A percentile compares a stretch with the other conserved stretches of the same genome.
These are phyloP conservation scores for Turdus rufiventris DNA, from an alignment of 2,113 vertebrate species.

Conservation along the genomic window DNA sequence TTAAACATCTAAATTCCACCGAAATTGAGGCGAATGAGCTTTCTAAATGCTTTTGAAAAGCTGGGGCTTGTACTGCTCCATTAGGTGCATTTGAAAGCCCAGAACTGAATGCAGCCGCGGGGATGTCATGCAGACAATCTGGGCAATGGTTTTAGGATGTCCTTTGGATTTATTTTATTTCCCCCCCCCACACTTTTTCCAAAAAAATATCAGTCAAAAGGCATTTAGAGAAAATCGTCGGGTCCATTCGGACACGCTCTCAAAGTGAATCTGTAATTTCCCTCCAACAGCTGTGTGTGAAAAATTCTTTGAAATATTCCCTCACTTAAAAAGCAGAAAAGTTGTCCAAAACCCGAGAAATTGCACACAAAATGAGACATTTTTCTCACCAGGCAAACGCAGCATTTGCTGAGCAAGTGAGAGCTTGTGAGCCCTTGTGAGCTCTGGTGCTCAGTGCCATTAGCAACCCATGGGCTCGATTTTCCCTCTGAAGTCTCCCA, in stretches of 20 bases:
- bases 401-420: not conserved
- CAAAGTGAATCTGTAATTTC: not conserved
- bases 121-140: not conserved
- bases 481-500: not conserved
- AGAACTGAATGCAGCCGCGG: not conserved
- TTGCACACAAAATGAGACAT: not conserved
- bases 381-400: not conserved
- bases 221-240: not conserved
- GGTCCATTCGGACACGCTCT: not conserved
- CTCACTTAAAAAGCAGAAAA: not conserved
- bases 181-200: not conserved
- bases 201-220: not conserved
- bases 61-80: not conserved
- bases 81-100: not conserved
- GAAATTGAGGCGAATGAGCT: not conserved
- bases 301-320: not conserved
- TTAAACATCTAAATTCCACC: constrained; percentile 12
- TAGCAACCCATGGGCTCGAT: not conserved
- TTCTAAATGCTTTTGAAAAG: constrained; percentile 13
- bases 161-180: not conserved
- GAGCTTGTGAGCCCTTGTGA: not conserved
- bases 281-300: not conserved
- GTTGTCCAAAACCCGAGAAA: not conserved
- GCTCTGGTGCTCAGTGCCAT: not conserved
- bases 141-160: not conserved